Conservation (phyloP, 2,113 vertebrate species). For the Caranx ignobilis region DNA sequence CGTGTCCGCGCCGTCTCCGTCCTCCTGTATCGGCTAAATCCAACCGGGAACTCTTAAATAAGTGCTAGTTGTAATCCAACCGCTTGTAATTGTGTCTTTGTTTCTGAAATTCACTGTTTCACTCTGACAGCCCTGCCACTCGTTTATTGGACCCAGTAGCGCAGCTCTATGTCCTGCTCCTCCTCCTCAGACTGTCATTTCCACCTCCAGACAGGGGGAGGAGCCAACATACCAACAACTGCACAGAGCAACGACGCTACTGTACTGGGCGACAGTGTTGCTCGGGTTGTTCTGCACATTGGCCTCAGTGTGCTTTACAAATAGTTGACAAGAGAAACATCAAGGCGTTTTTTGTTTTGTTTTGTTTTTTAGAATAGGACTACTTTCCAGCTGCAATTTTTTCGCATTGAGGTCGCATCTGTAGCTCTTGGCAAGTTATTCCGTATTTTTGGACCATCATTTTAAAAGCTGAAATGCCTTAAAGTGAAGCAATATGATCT, state of each 20-base stretch:
- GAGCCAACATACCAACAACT: conserved; percentile 44
- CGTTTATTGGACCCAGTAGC: neutral
- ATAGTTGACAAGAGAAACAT: too few species aligned
- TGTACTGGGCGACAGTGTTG: too few species aligned
- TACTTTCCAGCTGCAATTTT: too few species aligned
- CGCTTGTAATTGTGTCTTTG: neutral
- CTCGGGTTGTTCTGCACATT: too few species aligned
- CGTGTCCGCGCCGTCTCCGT: neutral
- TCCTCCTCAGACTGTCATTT: conserved; percentile 64
- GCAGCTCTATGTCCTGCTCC: neutral
- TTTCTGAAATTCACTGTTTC: conserved; percentile 12
- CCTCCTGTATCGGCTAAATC: neutral
- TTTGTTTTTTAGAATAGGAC: too few species aligned
- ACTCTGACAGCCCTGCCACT: conserved; percentile 35
- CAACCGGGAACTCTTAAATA: neutral
- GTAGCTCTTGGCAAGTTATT: too few species aligned
- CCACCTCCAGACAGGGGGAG: conserved; percentile 57
- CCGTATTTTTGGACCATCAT: too few species aligned
- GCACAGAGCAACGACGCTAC: conserved; percentile 32
- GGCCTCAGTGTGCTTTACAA: too few species aligned
- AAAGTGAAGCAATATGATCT: too few species aligned
- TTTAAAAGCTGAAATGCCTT: too few species aligned
- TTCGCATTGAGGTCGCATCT: too few species aligned
- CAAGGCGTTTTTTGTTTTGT: too few species aligned
- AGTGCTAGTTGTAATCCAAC: neutral